Conservation (phyloP, 2,888 invertebrate species). For the Dasypogon diadema region DNA sequence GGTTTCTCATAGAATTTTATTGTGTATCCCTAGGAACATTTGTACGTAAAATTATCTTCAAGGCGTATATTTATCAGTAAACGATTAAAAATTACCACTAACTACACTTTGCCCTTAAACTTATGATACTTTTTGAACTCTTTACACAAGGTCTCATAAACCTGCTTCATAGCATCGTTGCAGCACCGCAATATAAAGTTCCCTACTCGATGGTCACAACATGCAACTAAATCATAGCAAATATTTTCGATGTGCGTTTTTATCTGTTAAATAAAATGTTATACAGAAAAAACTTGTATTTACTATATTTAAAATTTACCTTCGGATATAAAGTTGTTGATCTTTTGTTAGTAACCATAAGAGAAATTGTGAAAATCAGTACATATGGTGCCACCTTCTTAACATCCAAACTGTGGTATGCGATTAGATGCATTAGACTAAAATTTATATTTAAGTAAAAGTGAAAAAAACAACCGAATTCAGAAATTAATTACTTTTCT, state of each 20-base stretch:
- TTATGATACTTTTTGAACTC: conserved; percentile 67
- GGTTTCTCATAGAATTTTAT: too few species aligned
- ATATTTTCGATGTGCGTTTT: conserved; percentile 66
- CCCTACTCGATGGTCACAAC: conserved; percentile 66
- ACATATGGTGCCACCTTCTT: conserved; percentile 67
- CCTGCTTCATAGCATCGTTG: conserved; percentile 65
- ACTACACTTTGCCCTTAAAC: conserved; percentile 66
- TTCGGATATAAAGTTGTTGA: conserved; percentile 66
- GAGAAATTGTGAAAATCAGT: conserved; percentile 63
- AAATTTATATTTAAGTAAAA: background rate
- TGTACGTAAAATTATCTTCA: too few species aligned
- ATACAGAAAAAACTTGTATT: background rate
- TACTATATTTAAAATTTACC: conserved; percentile 58
- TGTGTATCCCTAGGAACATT: too few species aligned
- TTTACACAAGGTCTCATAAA: conserved; percentile 64
- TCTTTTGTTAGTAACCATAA: conserved; percentile 65
- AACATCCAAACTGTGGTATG: conserved; percentile 61
- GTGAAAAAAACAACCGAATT: too few species aligned
- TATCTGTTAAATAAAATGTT: conserved; percentile 60
- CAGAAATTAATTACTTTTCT: conserved; percentile 59
- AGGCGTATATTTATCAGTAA: too few species aligned
- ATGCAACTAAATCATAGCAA: conserved; percentile 64
- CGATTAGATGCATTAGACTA: conserved; percentile 62
- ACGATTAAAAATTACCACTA: too few species aligned
- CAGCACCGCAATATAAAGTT: conserved; percentile 66